Evolutionary conservation across 2,888 invertebrate genomes (phyloP).

Genomic region (Drosophila gaucha): DNA sequence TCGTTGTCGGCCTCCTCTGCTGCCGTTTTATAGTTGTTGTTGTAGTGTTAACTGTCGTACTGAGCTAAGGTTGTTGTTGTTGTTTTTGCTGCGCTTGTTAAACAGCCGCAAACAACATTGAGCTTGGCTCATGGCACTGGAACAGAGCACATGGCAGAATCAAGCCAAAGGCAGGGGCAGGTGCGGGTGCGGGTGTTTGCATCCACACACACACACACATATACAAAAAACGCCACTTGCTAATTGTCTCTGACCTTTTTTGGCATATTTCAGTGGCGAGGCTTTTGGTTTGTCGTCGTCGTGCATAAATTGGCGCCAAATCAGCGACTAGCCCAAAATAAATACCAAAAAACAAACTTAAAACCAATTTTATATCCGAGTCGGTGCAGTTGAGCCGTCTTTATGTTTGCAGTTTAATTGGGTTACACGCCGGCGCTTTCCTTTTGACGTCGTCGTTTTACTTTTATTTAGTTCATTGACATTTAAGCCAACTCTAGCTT

Average conservation of each 20-base stretch:
- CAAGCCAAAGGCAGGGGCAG: conserved; percentile 22
- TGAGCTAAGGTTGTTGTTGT: conserved; percentile 27
- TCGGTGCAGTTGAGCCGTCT: conserved; percentile 1
- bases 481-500: conserved; percentile 27
- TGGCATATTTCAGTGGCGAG: conserved; percentile 68
- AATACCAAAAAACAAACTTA: conserved; percentile 37
- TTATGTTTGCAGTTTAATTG: conserved; percentile 35
- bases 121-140: conserved; percentile 67
- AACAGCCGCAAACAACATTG: conserved; percentile 61
- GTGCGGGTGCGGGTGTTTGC: conserved; percentile 63
- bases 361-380: conserved; percentile 1
- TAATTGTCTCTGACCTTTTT: conserved; percentile 78
- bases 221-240: conserved; percentile 67
- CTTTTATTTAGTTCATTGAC: conserved; percentile 65
- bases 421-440: conserved; percentile 65
- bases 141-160: conserved; percentile 21
- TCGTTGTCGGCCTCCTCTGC: conserved; percentile 60
- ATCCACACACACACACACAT: conserved; percentile 19
- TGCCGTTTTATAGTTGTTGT: conserved; percentile 35
- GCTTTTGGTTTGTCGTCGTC: conserved; percentile 46
- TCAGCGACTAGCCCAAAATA: conserved; percentile 35
- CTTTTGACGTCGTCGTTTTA: conserved; percentile 43
- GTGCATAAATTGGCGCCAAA: conserved; percentile 56
- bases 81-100: conserved; percentile 49
- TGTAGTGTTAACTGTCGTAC: conserved; percentile 27